Evolutionary conservation across 2,888 invertebrate species (phyloP).

Genomic region (Hartigia nigra): DNA sequence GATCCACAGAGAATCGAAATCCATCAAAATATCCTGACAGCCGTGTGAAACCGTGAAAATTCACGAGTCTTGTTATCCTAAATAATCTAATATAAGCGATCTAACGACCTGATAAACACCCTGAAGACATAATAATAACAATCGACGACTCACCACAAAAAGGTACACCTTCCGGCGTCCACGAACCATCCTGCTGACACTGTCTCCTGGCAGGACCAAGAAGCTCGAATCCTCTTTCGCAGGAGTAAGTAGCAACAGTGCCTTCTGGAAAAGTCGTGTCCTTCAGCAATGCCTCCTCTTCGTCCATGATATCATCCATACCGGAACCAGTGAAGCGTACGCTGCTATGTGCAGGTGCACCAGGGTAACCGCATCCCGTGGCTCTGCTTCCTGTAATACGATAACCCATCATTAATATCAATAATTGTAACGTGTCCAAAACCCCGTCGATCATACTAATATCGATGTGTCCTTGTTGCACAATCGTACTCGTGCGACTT

Average conservation of each 20-base stretch:
- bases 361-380: slow-evolving; percentile 83
- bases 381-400: slow-evolving; percentile 38
- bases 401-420: neutral
- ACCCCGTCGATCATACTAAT: neutral
- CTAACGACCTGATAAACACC: neutral
- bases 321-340: slow-evolving; percentile 76
- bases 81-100: neutral
- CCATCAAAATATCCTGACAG: neutral
- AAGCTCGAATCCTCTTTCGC: slow-evolving; percentile 90
- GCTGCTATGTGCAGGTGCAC: slow-evolving; percentile 88
- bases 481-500: neutral
- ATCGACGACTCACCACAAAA: slow-evolving; percentile 85
- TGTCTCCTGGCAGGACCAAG: slow-evolving; percentile 86
- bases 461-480: neutral
- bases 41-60: neutral
- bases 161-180: slow-evolving; percentile 92
- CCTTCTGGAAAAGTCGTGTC: slow-evolving; percentile 69
- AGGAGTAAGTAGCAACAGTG: slow-evolving; percentile 84
- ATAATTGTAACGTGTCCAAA: neutral
- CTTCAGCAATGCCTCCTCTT: slow-evolving; percentile 63
- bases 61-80: neutral
- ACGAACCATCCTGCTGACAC: slow-evolving; percentile 79
- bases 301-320: slow-evolving; percentile 60
- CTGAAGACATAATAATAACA: neutral
- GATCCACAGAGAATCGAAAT: neutral